Evolutionary conservation across 2,797 vertebrate species (phyloP).

Genomic region (Bucorvus abyssinicus): DNA sequence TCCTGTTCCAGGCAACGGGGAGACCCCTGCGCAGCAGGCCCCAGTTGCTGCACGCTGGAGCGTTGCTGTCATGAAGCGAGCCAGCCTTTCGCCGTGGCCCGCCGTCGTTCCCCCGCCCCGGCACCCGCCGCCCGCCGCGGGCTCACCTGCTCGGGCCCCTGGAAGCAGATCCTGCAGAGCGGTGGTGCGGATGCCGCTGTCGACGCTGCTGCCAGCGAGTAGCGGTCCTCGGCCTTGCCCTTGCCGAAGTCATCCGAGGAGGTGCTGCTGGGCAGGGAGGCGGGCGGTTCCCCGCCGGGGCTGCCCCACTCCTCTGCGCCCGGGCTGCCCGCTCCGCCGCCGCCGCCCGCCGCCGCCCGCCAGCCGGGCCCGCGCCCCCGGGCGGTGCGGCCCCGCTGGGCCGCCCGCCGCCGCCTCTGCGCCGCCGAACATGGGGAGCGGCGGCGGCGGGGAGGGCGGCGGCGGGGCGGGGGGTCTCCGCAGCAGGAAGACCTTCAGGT

Average conservation of each 20-base stretch:
- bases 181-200: slow-evolving; percentile 95
- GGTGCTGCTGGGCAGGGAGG: slow-evolving; percentile 84
- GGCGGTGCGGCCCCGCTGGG: slow-evolving; percentile 71
- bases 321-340: slow-evolving; percentile 70
- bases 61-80: background rate
- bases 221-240: slow-evolving; percentile 89
- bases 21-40: background rate
- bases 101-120: accelerated
- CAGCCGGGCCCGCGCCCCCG: slow-evolving; percentile 78
- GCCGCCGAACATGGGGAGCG: slow-evolving; percentile 87
- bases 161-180: slow-evolving; percentile 98
- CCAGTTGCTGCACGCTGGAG: background rate
- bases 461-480: slow-evolving; percentile 79
- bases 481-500: slow-evolving; percentile 95
- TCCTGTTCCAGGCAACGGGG: background rate
- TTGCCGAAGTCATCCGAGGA: slow-evolving; percentile 92
- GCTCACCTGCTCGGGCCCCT: slow-evolving; percentile 96
- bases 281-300: slow-evolving; percentile 80
- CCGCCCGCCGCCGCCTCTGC: slow-evolving; percentile 75
- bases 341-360: slow-evolving; percentile 62
- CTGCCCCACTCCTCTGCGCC: slow-evolving; percentile 82
- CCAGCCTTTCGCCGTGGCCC: background rate
- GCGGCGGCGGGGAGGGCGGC: slow-evolving; percentile 71
- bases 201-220: slow-evolving; percentile 93
- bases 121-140: background rate